Evolutionary conservation across 2,113 vertebrate genomes (phyloP), one percentile per base, ranked within the genome.

Genomic region (Bujurquina vittata): DNA sequence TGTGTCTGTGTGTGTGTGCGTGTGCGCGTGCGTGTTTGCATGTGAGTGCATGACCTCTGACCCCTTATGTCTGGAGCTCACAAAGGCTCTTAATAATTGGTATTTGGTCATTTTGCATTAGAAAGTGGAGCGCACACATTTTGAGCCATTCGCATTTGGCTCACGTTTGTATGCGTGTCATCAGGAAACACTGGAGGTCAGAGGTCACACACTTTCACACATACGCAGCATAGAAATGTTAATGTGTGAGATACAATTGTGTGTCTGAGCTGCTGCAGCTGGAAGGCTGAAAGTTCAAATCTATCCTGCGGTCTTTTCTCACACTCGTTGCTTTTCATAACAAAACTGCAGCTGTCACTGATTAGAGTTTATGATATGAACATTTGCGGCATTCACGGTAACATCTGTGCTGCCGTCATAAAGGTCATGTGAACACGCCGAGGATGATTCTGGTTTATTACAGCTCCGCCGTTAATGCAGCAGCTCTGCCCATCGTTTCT

Each of bases 21-120:
- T 26, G 22, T 29, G 35, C 76, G 35, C 35, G 17, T 37, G 31
- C 26, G 46, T 65, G 58, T 37, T 46, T 29, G 75, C 46, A 57
- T 77, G 52, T 22, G 4, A 14, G 22, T 46, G 14, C 15, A 26
- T 67, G 67, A 56, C 74, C 67, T 17, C 26, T 58, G 89, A 92
- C 80, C 88, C 4, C 73, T 92, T 1, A 1, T 75, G 89, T 90
- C 87, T 89, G 72, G 18, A 40, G 33, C 17, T 0, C 63, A 91
- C 80, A 92, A 90, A 87, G 78, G 18, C 72, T 80, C 69, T 76
- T 80, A 69, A 87, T 83, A 75, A 72, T 78, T 33, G 1, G 8
- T 75, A 33, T 83, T 79, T 60, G 72, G 35, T 82, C 76, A 67
- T 79, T 89, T 88, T 84, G 83, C 83, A 87, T 92, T 73, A 91